These are phyloP conservation scores for Eristalis pertinax DNA, from an alignment of 2,888 invertebrate genomes.

Conservation along the genomic window DNA sequence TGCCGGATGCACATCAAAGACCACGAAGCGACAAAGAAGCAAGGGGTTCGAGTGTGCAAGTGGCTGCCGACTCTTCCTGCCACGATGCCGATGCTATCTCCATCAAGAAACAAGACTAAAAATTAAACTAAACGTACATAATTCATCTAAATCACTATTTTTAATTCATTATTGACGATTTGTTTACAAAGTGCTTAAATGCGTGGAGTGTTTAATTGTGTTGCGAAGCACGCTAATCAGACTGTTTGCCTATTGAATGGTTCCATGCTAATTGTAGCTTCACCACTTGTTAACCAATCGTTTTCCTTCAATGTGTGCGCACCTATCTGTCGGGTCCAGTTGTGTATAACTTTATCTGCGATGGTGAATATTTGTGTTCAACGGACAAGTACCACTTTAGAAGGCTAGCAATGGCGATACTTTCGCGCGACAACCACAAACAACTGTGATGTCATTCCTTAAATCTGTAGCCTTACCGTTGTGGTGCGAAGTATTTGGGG, in stretches of 20 bases:
- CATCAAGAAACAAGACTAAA: constrained; percentile 15
- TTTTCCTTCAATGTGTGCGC: constrained; percentile 5
- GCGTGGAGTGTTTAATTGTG: constrained; percentile 24
- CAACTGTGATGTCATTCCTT: constrained; percentile 61
- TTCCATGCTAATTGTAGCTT: constrained; percentile 58
- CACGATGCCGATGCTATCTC: constrained; percentile 28
- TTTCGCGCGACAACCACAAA: constrained; percentile 41
- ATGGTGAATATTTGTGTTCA: background rate
- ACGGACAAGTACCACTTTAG: constrained; percentile 57
- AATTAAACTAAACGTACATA: background rate
- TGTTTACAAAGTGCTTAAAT: constrained; percentile 54
- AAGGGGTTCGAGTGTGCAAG: constrained; percentile 24
- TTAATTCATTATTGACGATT: constrained; percentile 67
- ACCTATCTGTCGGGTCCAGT: background rate
- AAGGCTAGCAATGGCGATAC: constrained; percentile 54
- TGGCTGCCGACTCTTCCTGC: constrained; percentile 1
- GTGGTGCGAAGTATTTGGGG: constrained; percentile 45
- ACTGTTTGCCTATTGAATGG: constrained; percentile 19
- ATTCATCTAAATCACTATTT: constrained; percentile 40
- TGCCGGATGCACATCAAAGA: constrained; percentile 36
- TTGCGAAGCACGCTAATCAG: constrained; percentile 45
- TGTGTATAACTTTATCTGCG: constrained; percentile 10
- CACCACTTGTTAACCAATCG: constrained; percentile 39
- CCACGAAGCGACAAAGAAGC: constrained; percentile 31
- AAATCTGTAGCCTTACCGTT: constrained; percentile 51